These are phyloP conservation scores for Tachuris rubrigastra DNA, from an alignment of 2,113 vertebrate species.

Conservation along the genomic window DNA sequence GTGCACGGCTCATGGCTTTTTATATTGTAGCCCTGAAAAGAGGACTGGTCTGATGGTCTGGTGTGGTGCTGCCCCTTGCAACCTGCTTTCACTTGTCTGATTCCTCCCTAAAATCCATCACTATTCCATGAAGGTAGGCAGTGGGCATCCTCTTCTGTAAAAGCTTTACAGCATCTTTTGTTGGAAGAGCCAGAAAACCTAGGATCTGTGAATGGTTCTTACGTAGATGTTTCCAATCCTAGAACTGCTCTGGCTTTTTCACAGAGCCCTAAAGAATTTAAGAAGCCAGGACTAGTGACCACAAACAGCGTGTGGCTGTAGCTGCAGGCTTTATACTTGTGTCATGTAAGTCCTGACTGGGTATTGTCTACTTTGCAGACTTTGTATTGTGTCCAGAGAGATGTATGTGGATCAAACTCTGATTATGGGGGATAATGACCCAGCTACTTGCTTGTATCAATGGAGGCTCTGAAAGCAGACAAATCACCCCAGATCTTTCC, in stretches of 20 bases:
- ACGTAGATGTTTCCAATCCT: rapidly evolving
- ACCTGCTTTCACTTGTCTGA: neutral
- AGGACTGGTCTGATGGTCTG: neutral
- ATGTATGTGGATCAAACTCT: neutral
- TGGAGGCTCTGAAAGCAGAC: neutral
- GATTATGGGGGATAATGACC: neutral
- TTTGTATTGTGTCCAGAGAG: neutral
- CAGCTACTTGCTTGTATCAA: neutral
- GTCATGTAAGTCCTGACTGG: neutral
- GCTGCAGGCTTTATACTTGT: neutral
- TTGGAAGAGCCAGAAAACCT: neutral
- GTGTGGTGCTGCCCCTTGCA: neutral
- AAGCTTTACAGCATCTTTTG: neutral
- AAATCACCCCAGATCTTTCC: neutral
- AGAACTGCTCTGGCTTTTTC: neutral
- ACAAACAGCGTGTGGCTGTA: neutral
- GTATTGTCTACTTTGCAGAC: neutral
- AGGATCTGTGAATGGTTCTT: neutral
- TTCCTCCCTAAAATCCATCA: neutral
- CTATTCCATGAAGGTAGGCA: neutral
- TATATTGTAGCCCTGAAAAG: neutral
- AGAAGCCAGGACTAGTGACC: neutral
- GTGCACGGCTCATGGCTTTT: neutral
- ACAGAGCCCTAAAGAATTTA: neutral
- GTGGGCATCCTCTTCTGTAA: neutral